These are phyloP conservation scores for Cydia fagiglandana DNA, from an alignment of 1,140 invertebrate species.

Conservation along the genomic window DNA sequence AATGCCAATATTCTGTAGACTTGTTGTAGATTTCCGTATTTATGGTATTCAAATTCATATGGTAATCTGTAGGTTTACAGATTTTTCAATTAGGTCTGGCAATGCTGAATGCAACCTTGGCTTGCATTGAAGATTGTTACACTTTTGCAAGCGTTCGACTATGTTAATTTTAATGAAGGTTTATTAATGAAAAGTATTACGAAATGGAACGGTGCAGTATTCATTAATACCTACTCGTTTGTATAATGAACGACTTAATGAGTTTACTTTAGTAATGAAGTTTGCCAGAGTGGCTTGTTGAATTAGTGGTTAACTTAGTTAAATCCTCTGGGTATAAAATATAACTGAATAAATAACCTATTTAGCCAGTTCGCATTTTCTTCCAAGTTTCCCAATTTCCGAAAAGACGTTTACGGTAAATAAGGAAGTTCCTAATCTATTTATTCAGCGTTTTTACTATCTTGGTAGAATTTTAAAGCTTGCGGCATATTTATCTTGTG, in stretches of 20 bases:
- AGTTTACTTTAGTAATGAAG: not conserved
- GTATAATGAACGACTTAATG: not conserved
- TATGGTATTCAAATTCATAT: too few relatives aligned
- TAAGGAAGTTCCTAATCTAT: not conserved
- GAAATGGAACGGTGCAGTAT: constrained; percentile 15
- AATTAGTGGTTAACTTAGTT: not conserved
- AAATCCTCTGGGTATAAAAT: not conserved
- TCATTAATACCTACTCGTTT: constrained; percentile 10
- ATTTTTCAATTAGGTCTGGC: not conserved
- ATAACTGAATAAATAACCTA: not conserved
- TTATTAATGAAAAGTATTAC: constrained; percentile 24
- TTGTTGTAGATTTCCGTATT: too few relatives aligned
- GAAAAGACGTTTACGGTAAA: not conserved
- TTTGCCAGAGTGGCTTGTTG: constrained; percentile 1
- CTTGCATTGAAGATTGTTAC: constrained; percentile 37
- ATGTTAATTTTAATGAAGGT: constrained; percentile 40
- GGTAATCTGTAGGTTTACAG: not conserved
- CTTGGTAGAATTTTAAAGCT: not conserved
- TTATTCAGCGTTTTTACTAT: not conserved
- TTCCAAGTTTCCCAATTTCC: not conserved
- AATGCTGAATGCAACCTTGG: constrained; percentile 37
- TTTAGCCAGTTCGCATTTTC: not conserved
- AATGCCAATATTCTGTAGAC: too few relatives aligned
- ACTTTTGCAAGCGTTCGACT: constrained; percentile 22
- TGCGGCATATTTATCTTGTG: not conserved